Conservation (phyloP, 2,113 vertebrate species). For the Butorides virescens region DNA sequence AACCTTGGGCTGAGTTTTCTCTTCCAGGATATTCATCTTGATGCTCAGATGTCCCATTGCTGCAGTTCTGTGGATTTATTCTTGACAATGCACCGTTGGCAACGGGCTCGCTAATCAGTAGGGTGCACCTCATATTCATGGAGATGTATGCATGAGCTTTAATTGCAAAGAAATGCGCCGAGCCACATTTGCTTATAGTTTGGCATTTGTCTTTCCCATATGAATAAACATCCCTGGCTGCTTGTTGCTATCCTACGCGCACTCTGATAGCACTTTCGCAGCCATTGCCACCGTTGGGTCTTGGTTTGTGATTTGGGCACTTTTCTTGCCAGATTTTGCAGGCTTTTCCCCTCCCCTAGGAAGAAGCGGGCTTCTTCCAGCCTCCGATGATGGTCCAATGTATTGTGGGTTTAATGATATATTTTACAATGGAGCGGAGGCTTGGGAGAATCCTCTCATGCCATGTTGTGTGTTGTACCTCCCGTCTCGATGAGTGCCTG, state of each 20-base stretch:
- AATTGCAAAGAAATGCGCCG: neutral
- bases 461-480: neutral
- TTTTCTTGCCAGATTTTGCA: neutral
- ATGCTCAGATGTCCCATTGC: neutral
- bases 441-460: neutral
- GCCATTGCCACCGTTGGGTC: neutral
- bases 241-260: neutral
- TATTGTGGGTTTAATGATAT: neutral
- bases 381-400: neutral
- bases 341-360: neutral
- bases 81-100: neutral
- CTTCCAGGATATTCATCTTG: neutral
- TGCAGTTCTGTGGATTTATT: neutral
- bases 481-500: neutral
- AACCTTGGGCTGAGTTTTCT: neutral
- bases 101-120: neutral
- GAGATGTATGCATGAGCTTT: neutral
- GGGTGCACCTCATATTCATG: neutral
- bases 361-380: neutral
- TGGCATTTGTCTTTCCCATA: constrained; percentile 16
- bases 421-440: neutral
- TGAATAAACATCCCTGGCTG: constrained; percentile 42
- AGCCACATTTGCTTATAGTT: constrained; percentile 10
- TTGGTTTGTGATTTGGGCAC: neutral
- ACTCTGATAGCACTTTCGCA: neutral